phyloP scores from a whole-genome alignment of 2,113 vertebrate genomes.

The Bufo gargarizans region DNA sequence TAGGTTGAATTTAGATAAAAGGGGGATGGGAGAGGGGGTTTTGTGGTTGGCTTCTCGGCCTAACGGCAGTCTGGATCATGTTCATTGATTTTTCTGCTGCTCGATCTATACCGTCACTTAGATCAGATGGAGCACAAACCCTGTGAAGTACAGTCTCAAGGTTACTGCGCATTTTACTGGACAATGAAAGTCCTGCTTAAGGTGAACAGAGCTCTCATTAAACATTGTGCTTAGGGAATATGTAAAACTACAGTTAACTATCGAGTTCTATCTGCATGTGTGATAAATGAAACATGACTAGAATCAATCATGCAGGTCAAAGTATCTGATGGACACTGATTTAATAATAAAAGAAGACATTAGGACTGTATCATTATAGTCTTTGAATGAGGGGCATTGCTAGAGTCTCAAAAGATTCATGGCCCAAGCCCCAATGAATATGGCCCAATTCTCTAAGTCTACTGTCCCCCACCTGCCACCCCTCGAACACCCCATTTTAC shows the following conservation, averaged over 20 bases:
- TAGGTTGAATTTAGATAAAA: too few relatives aligned
- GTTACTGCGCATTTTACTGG: background rate
- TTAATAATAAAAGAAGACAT: background rate
- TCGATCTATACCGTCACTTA: conserved; percentile 15
- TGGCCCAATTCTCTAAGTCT: too few relatives aligned
- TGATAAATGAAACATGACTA: background rate
- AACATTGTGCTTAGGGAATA: background rate
- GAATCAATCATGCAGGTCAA: background rate
- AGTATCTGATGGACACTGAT: background rate
- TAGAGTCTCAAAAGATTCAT: too few relatives aligned
- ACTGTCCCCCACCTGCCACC: too few relatives aligned
- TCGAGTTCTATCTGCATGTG: background rate
- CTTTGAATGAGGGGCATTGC: too few relatives aligned
- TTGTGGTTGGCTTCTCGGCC: too few relatives aligned
- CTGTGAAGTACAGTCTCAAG: conserved; percentile 18
- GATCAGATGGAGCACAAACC: background rate
- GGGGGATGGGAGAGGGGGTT: too few relatives aligned
- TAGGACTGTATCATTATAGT: background rate
- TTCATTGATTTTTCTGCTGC: conserved; percentile 20
- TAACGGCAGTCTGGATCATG: too few relatives aligned
- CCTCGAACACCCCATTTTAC: too few relatives aligned
- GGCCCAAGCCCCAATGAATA: too few relatives aligned
- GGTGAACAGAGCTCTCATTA: background rate
- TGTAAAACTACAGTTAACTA: background rate
- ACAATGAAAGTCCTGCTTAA: background rate